Base-by-base conservation (phyloP, 2,797 vertebrate species). In the Pseudochromis fuscus region DNA sequence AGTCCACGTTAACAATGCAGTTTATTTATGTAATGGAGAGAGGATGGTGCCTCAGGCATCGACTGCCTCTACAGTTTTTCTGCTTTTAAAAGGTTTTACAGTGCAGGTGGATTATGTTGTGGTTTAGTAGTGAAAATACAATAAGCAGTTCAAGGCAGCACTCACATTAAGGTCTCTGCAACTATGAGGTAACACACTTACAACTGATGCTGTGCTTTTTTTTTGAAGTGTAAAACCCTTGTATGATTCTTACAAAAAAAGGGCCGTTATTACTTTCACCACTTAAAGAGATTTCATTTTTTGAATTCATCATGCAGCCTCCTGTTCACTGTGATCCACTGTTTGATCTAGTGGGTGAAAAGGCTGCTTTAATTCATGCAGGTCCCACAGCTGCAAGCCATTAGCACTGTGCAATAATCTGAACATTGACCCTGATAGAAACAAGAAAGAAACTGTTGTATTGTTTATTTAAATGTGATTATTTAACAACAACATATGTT, bases 361-460 rank as follows among this genome's bases (percentile, higher is more conserved):
- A 84, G 56, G 62, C 68, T 74, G 59, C 68, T 73, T 62, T 77
- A 49, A 71, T 67, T n/a, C 33, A 72, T 23, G 42, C 35, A 65
- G 23, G 65, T 1, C n/a, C 12, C 30, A 40, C 74, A 78, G 83
- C 65, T 75, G 77, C 67, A 56, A 42, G 72, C 59, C 67, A 13
- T 81, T 56, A 40, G 28, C n/a, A 25, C 11, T 60, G 53, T 18
- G 15, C 48, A 19, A 57, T 67, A 58, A 65, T 55, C 52, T 55
- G 5, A 46, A 65, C 33, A 61, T 61, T 72, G 50, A 38, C 12
- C 24, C 4, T 19, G 55, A 81, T 68, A 1, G 1, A 81, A 77
- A 57, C 37, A 51, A 51, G 28, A 73, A 35, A 40, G 35, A 24
- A 8, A 13, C 11, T 24, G 12, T 21, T 42, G 9, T 48, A 67